A percentile compares a stretch with the other conserved stretches of the same genome.
phyloP scores from a whole-genome alignment of 2,888 invertebrate genomes.

The Rhimphoctona megacephalus region DNA sequence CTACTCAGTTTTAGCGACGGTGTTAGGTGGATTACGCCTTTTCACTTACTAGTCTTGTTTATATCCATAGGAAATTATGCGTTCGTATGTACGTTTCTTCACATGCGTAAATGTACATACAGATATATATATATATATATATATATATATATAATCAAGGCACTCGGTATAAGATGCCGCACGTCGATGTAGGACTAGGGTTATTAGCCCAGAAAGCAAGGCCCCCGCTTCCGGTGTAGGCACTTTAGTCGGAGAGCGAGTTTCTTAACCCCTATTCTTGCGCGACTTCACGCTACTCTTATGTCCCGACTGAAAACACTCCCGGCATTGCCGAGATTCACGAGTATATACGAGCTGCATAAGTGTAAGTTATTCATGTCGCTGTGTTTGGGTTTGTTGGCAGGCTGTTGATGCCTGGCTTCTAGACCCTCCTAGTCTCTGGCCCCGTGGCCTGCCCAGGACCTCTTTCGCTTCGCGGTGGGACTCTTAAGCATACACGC shows the following conservation, averaged over 20 bases:
- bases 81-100: constrained; percentile 11
- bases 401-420: constrained; percentile 37
- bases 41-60: not conserved
- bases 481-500: constrained; percentile 8
- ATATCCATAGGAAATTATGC: constrained; percentile 8
- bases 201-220: constrained; percentile 85
- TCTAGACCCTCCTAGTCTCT: constrained; percentile 33
- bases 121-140: not conserved
- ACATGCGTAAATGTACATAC: not conserved
- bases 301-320: constrained; percentile 13
- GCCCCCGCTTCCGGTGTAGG: constrained; percentile 84
- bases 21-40: not conserved
- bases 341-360: not conserved
- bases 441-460: constrained; percentile 52
- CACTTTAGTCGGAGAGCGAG: constrained; percentile 83
- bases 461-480: constrained; percentile 25
- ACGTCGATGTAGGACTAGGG: constrained; percentile 83
- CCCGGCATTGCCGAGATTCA: constrained; percentile 32
- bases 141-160: constrained; percentile 40
- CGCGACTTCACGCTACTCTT: constrained; percentile 71
- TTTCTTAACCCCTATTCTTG: constrained; percentile 84
- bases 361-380: not conserved
- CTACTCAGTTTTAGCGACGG: not conserved
- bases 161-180: constrained; percentile 71
- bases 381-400: constrained; percentile 34